Evolutionary conservation across 2,797 vertebrate species (phyloP).

Genomic region (Zenarchopterus dispar): DNA sequence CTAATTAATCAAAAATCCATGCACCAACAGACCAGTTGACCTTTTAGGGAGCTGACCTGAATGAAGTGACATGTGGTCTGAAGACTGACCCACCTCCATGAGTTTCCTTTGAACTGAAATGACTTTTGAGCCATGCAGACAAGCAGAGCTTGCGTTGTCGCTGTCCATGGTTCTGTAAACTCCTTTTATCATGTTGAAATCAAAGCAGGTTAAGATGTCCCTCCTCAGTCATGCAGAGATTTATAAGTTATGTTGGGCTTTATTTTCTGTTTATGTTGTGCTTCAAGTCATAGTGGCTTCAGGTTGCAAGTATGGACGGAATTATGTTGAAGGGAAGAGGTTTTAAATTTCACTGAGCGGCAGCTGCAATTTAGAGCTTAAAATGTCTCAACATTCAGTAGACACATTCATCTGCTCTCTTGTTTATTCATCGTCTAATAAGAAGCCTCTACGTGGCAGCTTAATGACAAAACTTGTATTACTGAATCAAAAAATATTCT

Average conservation of each 20-base stretch:
- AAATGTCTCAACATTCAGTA: constrained; percentile 55
- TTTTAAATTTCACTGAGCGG: constrained; percentile 66
- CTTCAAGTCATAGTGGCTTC: constrained; percentile 55
- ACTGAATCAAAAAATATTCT: neutral
- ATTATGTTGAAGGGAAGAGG: constrained; percentile 58
- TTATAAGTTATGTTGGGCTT: constrained; percentile 38
- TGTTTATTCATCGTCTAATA: constrained; percentile 24
- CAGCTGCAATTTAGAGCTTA: constrained; percentile 67
- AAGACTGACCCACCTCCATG: neutral
- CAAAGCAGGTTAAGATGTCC: constrained; percentile 11
- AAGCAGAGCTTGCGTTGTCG: constrained; percentile 23
- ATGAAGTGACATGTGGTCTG: neutral
- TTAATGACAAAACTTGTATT: neutral
- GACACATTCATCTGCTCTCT: constrained; percentile 10
- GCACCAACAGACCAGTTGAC: no score
- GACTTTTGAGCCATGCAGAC: neutral
- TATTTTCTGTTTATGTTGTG: constrained; percentile 53
- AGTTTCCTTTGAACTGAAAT: neutral
- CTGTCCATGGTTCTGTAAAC: constrained; percentile 80
- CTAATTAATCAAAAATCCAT: neutral
- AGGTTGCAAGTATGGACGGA: constrained; percentile 54
- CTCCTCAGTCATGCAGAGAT: constrained; percentile 5
- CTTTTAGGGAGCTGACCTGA: neutral
- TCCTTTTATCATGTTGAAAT: constrained; percentile 15
- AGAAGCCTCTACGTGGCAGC: neutral